A percentile compares a stretch with the other conserved stretches of the same genome.
These are phyloP conservation scores for Podarcis raffonei DNA, from an alignment of 2,113 vertebrate species.

Conservation along the genomic window DNA sequence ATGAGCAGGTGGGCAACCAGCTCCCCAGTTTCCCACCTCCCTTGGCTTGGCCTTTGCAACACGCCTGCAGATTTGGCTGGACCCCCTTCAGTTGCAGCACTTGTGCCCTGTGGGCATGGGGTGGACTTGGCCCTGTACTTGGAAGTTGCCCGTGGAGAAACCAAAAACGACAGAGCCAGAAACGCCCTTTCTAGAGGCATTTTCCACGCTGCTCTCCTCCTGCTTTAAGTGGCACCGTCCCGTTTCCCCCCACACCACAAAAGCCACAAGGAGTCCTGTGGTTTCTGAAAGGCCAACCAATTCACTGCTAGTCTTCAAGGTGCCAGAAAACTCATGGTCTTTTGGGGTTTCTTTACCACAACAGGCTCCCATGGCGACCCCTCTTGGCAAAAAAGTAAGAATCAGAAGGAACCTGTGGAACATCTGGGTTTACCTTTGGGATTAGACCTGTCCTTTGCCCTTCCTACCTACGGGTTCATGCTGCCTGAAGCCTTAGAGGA, in stretches of 20 bases:
- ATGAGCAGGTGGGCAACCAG: background rate
- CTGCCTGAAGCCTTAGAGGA: background rate
- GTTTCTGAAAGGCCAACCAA: background rate
- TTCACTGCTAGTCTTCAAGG: background rate
- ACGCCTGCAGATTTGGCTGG: background rate
- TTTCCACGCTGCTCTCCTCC: background rate
- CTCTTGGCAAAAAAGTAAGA: background rate
- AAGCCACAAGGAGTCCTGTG: background rate
- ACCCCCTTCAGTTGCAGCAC: background rate
- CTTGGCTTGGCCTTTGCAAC: background rate
- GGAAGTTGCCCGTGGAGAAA: background rate
- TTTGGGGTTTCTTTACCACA: background rate
- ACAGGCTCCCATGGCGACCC: background rate
- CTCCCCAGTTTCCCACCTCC: background rate
- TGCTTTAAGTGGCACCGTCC: background rate
- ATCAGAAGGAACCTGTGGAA: background rate
- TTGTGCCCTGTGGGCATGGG: background rate
- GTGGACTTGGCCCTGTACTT: background rate
- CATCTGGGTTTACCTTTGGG: background rate
- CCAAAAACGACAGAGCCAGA: background rate
- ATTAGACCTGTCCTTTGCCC: background rate
- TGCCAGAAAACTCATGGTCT: background rate
- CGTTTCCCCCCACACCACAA: background rate
- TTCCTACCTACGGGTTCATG: background rate
- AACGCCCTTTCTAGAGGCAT: background rate